Conservation (phyloP, 2,888 invertebrate species). For the Drosophila antonietae region DNA sequence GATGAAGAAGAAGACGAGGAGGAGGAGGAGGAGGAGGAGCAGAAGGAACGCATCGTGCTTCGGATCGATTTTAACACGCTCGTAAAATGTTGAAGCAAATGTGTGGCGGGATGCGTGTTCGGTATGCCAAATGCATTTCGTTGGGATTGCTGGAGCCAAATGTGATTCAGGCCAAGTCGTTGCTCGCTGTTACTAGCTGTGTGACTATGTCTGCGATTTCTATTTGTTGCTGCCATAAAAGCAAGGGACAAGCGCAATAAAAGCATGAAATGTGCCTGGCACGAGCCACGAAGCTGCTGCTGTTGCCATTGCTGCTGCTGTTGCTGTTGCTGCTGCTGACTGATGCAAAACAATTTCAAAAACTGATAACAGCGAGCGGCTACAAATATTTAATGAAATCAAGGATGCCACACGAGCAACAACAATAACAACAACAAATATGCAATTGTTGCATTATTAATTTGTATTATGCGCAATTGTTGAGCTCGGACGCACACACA, state of each 20-base stretch:
- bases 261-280: slow-evolving; percentile 54
- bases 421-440: slow-evolving; percentile 54
- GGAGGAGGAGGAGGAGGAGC: background rate
- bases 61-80: slow-evolving; percentile 47
- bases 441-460: slow-evolving; percentile 81
- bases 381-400: slow-evolving; percentile 80
- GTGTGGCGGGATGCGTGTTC: slow-evolving; percentile 46
- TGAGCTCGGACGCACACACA: slow-evolving; percentile 36
- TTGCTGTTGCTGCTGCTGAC: slow-evolving; percentile 23
- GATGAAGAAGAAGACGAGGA: slow-evolving; percentile 9
- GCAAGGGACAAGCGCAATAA: slow-evolving; percentile 55
- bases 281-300: slow-evolving; percentile 2
- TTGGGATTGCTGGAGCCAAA: slow-evolving; percentile 11
- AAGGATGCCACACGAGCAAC: slow-evolving; percentile 41
- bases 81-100: slow-evolving; percentile 63
- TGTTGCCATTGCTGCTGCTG: background rate
- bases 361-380: slow-evolving; percentile 55
- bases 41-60: slow-evolving; percentile 14
- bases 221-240: slow-evolving; percentile 51
- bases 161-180: slow-evolving; percentile 25
- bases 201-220: slow-evolving; percentile 31
- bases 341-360: slow-evolving; percentile 58
- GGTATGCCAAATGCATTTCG: slow-evolving; percentile 66
- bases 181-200: slow-evolving; percentile 13
- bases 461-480: slow-evolving; percentile 79